A percentile compares a stretch with the other conserved stretches of the same genome.
These are phyloP conservation scores for Limnephilus auricula DNA, from an alignment of 2,888 invertebrate species.

Conservation along the genomic window DNA sequence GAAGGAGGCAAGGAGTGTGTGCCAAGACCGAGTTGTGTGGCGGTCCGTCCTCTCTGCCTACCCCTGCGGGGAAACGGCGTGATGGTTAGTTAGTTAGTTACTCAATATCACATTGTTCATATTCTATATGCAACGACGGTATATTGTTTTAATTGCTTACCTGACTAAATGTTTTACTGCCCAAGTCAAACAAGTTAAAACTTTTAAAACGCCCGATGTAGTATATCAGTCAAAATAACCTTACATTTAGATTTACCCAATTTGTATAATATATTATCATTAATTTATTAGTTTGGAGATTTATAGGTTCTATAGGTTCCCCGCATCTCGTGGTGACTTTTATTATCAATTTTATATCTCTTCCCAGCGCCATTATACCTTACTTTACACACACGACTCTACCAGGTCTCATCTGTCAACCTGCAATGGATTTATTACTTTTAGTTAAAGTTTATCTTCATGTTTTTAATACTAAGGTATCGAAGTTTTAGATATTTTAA, in stretches of 20 bases:
- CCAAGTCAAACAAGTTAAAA: not conserved
- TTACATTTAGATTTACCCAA: not conserved
- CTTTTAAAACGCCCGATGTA: not conserved
- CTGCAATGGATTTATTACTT: slow-evolving; percentile 33
- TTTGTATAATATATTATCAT: slow-evolving; percentile 28
- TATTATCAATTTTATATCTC: slow-evolving; percentile 37
- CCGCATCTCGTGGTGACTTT: slow-evolving; percentile 20
- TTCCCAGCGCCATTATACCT: not conserved
- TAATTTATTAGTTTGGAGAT: slow-evolving; percentile 23
- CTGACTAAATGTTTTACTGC: not conserved
- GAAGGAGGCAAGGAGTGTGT: no score
- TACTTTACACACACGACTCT: not conserved
- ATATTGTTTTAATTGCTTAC: not conserved
- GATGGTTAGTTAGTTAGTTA: no score
- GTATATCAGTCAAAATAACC: not conserved
- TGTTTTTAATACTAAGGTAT: slow-evolving; percentile 50
- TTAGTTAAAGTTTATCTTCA: slow-evolving; percentile 38
- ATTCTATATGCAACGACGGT: no score
- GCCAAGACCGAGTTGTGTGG: no score
- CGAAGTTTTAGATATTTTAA: slow-evolving; percentile 30
- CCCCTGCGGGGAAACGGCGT: no score
- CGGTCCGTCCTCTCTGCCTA: no score
- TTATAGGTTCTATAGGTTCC: slow-evolving; percentile 31
- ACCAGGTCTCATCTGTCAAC: slow-evolving; percentile 34
- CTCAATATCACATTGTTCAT: no score